phyloP scores from a whole-genome alignment of 1,140 invertebrate species.

The Drosophila sturtevanti region DNA sequence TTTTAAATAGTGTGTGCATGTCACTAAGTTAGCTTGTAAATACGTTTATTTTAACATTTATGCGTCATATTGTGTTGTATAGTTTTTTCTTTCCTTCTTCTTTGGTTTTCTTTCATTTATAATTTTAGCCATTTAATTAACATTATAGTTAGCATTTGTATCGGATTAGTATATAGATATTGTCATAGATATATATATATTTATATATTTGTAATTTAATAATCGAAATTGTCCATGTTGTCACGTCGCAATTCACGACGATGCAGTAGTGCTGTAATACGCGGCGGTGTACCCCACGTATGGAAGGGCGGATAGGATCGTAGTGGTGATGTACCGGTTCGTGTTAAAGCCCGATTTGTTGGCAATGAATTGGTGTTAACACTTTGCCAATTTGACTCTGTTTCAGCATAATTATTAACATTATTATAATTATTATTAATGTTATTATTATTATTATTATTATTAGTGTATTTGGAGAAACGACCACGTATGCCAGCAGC shows the following conservation, averaged over 20 bases:
- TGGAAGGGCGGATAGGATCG: slow-evolving; percentile 59
- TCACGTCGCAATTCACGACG: slow-evolving; percentile 75
- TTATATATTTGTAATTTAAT: slow-evolving; percentile 53
- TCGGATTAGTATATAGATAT: slow-evolving; percentile 32
- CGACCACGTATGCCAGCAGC: slow-evolving; percentile 77
- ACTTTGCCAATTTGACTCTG: slow-evolving; percentile 42
- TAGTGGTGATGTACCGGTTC: slow-evolving; percentile 11
- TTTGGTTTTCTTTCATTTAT: not conserved
- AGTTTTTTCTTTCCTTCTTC: not conserved
- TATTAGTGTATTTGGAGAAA: slow-evolving; percentile 44
- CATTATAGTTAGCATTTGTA: slow-evolving; percentile 22
- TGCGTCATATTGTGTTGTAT: not conserved
- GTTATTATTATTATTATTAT: not conserved
- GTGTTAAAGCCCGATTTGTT: slow-evolving; percentile 16
- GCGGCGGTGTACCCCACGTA: slow-evolving; percentile 80
- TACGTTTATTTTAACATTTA: not conserved
- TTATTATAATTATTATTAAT: slow-evolving; percentile 18
- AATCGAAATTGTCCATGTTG: slow-evolving; percentile 67
- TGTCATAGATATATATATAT: slow-evolving; percentile 40
- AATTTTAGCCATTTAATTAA: slow-evolving; percentile 8
- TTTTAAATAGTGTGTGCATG: slow-evolving; percentile 8
- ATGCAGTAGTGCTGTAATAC: slow-evolving; percentile 82
- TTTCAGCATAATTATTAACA: slow-evolving; percentile 9
- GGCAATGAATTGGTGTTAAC: slow-evolving; percentile 65
- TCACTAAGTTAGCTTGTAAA: not conserved